Conservation (phyloP, 2,888 invertebrate genomes). For the Synanthedon myopaeformis region DNA sequence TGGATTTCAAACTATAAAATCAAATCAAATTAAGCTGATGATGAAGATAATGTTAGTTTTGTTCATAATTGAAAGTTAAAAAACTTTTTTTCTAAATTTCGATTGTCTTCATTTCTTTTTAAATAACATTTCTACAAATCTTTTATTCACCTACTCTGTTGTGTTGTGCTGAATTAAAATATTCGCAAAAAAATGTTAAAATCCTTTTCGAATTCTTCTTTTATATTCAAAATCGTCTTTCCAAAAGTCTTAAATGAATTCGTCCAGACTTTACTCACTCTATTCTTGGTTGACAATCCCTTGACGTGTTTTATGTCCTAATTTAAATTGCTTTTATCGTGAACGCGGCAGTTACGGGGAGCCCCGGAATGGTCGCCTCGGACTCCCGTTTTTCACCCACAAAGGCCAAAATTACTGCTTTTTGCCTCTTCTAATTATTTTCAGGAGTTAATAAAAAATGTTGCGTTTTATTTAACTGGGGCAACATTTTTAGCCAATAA, state of each 20-base stretch:
- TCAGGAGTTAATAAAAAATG: conserved; percentile 22
- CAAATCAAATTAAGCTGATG: too few relatives aligned
- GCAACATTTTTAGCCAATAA: background rate
- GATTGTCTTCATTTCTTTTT: too few relatives aligned
- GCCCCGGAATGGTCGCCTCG: conserved; percentile 24
- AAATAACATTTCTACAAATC: background rate
- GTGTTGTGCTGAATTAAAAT: background rate
- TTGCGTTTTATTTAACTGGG: conserved; percentile 1
- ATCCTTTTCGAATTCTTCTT: conserved; percentile 24
- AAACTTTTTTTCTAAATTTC: too few relatives aligned
- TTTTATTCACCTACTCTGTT: too few relatives aligned
- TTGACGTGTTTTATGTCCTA: conserved; percentile 54
- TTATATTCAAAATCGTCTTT: conserved; percentile 28
- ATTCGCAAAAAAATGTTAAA: background rate
- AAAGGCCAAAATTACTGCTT: conserved; percentile 33
- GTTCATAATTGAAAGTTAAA: too few relatives aligned
- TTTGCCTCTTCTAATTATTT: conserved; percentile 35
- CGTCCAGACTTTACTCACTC: conserved; percentile 27
- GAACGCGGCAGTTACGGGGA: conserved; percentile 35
- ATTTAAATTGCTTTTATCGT: conserved; percentile 46
- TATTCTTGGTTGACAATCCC: conserved; percentile 49
- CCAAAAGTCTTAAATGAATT: conserved; percentile 48
- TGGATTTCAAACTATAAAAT: too few relatives aligned
- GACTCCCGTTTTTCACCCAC: conserved; percentile 38
- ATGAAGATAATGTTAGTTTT: too few relatives aligned